Conservation (phyloP, 2,113 vertebrate species). For the Dasyurus viverrinus region DNA sequence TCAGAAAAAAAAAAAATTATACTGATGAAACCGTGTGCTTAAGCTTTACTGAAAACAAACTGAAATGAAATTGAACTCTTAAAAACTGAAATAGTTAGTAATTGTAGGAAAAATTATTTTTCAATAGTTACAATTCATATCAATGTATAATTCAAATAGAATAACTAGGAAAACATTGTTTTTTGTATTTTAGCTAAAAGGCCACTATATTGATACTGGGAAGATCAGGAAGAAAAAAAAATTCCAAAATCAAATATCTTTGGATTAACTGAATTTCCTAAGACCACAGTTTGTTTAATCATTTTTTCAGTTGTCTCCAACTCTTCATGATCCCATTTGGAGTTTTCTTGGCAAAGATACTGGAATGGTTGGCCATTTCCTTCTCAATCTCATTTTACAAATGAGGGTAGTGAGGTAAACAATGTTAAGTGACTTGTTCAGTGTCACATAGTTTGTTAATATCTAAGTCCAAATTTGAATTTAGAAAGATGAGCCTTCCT, state of each 20-base stretch:
- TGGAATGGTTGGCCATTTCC: not conserved
- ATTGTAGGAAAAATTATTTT: not conserved
- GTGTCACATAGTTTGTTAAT: not conserved
- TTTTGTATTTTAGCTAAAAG: not conserved
- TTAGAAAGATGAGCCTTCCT: not conserved
- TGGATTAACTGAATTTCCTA: not conserved
- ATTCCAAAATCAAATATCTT: not conserved
- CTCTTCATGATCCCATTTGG: not conserved
- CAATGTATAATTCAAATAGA: not conserved
- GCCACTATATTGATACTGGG: not conserved
- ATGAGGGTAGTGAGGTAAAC: not conserved
- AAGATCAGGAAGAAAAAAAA: not conserved
- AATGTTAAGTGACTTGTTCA: not conserved
- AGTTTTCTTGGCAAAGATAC: not conserved
- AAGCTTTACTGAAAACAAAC: not conserved
- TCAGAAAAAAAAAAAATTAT: not conserved
- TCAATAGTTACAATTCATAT: not conserved
- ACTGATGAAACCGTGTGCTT: not conserved
- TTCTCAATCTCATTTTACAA: not conserved
- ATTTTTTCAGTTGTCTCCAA: not conserved
- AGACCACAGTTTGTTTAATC: not conserved
- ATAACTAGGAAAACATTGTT: not conserved
- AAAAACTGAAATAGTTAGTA: constrained; percentile 14
- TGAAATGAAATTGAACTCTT: not conserved
- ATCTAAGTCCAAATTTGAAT: not conserved